phyloP scores from a whole-genome alignment of 2,113 vertebrate genomes.

The Brienomyrus brachyistius region DNA sequence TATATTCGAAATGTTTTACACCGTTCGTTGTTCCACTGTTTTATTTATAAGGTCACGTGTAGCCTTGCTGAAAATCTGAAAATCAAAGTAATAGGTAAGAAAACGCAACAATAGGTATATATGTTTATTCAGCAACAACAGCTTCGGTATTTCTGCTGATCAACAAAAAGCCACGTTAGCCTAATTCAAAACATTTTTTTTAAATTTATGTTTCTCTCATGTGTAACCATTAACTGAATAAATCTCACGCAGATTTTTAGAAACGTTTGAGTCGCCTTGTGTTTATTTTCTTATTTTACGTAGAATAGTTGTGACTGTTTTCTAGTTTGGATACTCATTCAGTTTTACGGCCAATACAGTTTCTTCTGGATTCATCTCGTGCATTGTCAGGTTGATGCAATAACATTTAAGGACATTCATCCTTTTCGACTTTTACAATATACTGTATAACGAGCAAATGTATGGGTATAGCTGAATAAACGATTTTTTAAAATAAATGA shows the following conservation, averaged over 20 bases:
- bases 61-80: background rate
- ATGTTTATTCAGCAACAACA: background rate
- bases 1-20: background rate
- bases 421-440: background rate
- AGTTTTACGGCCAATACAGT: background rate
- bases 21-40: background rate
- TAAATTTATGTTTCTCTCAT: background rate
- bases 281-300: background rate
- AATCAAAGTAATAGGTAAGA: background rate
- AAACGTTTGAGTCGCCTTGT: background rate
- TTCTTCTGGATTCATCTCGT: background rate
- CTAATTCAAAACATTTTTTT: background rate
- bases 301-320: background rate
- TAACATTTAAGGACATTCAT: background rate
- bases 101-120: background rate
- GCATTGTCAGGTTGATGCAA: background rate
- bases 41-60: background rate
- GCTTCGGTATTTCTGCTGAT: background rate
- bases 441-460: background rate
- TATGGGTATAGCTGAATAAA: background rate
- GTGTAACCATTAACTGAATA: background rate
- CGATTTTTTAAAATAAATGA: background rate
- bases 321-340: background rate
- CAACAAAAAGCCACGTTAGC: background rate
- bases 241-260: background rate